Base-by-base conservation (phyloP, 2,113 vertebrate genomes). In the Phalacrocorax pelagicus region DNA sequence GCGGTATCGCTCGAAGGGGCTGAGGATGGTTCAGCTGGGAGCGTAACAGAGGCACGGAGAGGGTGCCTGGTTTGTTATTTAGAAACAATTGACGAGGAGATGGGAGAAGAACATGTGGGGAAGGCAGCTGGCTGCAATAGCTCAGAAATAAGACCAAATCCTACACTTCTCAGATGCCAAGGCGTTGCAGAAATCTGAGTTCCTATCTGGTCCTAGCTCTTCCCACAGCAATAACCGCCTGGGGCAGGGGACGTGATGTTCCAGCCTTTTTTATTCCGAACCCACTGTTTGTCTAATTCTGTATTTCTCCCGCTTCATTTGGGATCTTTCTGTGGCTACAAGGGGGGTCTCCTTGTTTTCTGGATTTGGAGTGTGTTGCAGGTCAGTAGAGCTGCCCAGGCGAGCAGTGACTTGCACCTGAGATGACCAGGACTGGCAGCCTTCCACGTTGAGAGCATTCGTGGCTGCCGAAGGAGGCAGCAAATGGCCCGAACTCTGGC, bases 1-100 rank as follows among this genome's bases (percentile, higher is more conserved):
- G 44, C 20, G 0, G 2, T 10, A 11, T 30, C 16, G 3, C 14
- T 49, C 9, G 8, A 23, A 32, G 42, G 36, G 26, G 10, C 36
- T 34, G 58, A 34, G 26, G 26, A 23, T 22, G 58, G 30, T 32
- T 85, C n/a, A 36, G 71, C 36, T 26, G 44, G 30, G 67, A 26
- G 42, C 0, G 12, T 30, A 11, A 19, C 0, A 30, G 30, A n/a
- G 52, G 22, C 44, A 15, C 0, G 5, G 61, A 44, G 46, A 13
- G 14, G 15, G n/a, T 20, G 38, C 10, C 42, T 24, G 27, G 46
- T 38, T 90, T 19, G 18, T 61, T 34, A 29, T 38, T 46, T 20
- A 47, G 34, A 61, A 40, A 46, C 0, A 5, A 9, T 23, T 26
- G 38, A 18, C 40, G 71, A 90, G 46, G 36, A 59, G 61, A 3